These are phyloP conservation scores for Hepsetus odoe DNA, from an alignment of 2,113 vertebrate genomes.

Conservation along the genomic window DNA sequence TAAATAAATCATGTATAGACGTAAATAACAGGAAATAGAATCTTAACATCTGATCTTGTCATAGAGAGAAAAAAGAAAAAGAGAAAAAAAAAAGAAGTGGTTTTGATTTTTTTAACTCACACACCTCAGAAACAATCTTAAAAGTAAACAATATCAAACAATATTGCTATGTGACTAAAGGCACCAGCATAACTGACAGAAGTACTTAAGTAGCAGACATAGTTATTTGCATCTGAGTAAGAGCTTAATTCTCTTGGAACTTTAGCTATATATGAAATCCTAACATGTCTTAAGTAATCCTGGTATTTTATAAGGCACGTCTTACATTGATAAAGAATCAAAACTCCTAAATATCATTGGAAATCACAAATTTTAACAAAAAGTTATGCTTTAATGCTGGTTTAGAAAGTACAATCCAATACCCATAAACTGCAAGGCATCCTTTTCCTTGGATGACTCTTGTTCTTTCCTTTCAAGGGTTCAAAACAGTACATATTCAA, in stretches of 20 bases:
- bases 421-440: background rate
- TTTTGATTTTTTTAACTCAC: background rate
- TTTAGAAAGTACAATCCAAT: background rate
- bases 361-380: background rate
- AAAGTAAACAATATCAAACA: background rate
- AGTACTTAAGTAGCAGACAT: background rate
- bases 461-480: background rate
- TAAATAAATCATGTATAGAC: too few species aligned
- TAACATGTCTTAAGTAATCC: background rate
- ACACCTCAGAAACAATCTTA: background rate
- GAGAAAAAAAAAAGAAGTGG: background rate
- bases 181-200: background rate
- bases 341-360: background rate
- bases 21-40: too few species aligned
- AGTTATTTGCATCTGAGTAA: background rate
- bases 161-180: background rate
- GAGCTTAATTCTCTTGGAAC: conserved; percentile 5
- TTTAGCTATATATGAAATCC: background rate
- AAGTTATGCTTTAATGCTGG: conserved; percentile 16
- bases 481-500: background rate
- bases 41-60: too few species aligned
- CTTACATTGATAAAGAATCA: background rate
- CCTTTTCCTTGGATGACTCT: background rate
- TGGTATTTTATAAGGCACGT: conserved; percentile 21
- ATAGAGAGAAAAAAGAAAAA: background rate